Evolutionary conservation across 1,140 invertebrate genomes (phyloP).

Genomic region (Halyomorpha halys): DNA sequence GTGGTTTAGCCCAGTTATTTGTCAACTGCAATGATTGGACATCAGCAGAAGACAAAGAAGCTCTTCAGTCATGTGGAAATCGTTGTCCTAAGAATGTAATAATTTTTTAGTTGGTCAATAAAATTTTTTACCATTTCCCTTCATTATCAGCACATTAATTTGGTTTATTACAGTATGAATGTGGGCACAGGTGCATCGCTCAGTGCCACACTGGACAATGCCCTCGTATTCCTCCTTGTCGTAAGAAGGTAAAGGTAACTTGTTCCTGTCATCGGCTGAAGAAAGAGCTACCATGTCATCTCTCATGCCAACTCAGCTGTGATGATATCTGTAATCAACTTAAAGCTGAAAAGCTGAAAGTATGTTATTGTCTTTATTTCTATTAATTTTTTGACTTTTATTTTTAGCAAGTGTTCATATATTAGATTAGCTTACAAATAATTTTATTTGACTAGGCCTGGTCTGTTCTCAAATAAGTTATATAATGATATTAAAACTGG

Average conservation of each 20-base stretch:
- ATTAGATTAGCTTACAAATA: too few relatives aligned
- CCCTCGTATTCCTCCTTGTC: constrained; percentile 53
- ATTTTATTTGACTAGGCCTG: too few relatives aligned
- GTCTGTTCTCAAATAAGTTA: too few relatives aligned
- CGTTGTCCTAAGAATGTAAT: constrained; percentile 75
- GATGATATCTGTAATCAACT: constrained; percentile 50
- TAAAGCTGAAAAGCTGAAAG: constrained; percentile 34
- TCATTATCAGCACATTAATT: neutral
- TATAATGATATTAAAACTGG: too few relatives aligned
- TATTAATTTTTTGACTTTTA: neutral
- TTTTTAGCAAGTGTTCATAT: too few relatives aligned
- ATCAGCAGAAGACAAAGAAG: constrained; percentile 37
- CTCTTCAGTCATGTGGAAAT: constrained; percentile 61
- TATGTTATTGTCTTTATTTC: constrained; percentile 9
- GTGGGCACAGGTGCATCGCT: constrained; percentile 60
- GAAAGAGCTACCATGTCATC: constrained; percentile 57
- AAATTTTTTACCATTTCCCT: too few relatives aligned
- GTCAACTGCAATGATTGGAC: constrained; percentile 58
- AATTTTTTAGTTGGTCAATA: neutral
- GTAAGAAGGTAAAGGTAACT: constrained; percentile 64
- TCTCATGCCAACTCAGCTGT: constrained; percentile 47
- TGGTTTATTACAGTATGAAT: constrained; percentile 38
- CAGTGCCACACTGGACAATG: constrained; percentile 70
- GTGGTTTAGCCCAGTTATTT: constrained; percentile 60
- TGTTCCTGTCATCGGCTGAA: constrained; percentile 71